Percentiles rank a stretch among this genome's conserved stretches.
Evolutionary conservation across 2,888 invertebrate genomes (phyloP).

Genomic region (Taenaris catops): DNA sequence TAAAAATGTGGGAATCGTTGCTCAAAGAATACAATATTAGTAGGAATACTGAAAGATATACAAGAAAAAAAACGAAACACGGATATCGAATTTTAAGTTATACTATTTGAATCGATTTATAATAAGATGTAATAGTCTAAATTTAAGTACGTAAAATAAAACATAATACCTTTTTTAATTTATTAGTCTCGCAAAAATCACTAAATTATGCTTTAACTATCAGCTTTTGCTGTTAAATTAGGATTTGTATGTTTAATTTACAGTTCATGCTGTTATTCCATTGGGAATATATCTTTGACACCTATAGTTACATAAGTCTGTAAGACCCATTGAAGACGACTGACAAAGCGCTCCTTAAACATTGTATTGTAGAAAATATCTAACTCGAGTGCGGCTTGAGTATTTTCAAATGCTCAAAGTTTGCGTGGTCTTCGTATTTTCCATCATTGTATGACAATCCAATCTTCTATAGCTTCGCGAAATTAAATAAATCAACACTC

Average conservation of each 20-base stretch:
- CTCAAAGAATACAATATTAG: too few species aligned
- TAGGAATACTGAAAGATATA: too few species aligned
- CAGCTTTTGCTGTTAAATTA: neutral
- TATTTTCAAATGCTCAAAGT: constrained; percentile 3
- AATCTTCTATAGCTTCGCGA: too few species aligned
- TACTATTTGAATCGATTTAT: too few species aligned
- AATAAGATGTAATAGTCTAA: too few species aligned
- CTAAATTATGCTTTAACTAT: too few species aligned
- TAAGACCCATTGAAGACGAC: constrained; percentile 18
- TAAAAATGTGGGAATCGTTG: too few species aligned
- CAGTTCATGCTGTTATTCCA: neutral
- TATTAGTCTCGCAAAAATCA: neutral
- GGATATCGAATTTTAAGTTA: too few species aligned
- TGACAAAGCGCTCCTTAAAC: constrained; percentile 21
- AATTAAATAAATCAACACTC: too few species aligned
- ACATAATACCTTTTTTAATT: neutral
- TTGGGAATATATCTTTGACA: constrained; percentile 3
- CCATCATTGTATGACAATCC: too few species aligned
- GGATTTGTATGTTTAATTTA: neutral
- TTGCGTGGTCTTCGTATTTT: neutral
- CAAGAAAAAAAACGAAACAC: too few species aligned
- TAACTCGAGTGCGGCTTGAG: constrained; percentile 8
- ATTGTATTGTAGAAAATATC: constrained; percentile 15
- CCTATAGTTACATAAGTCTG: constrained; percentile 10
- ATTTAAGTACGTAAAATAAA: neutral